phyloP scores from a whole-genome alignment of 2,113 vertebrate genomes.

The Centropus unirufus region DNA sequence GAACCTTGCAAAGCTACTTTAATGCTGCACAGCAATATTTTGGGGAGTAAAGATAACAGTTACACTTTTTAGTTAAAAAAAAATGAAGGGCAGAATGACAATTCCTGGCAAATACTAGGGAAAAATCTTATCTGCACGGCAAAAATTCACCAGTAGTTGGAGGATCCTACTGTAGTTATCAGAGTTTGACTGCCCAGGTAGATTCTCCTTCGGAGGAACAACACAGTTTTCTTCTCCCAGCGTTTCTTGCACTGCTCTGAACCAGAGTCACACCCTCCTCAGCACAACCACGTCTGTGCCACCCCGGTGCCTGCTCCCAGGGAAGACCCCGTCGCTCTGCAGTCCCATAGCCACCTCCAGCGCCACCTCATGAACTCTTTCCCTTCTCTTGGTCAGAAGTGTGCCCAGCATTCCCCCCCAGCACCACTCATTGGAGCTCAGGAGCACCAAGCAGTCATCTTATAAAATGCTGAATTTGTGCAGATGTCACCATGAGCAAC shows the following conservation, averaged over 20 bases:
- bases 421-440: background rate
- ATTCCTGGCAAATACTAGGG: background rate
- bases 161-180: background rate
- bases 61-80: background rate
- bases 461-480: background rate
- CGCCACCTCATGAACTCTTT: background rate
- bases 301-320: fast-evolving
- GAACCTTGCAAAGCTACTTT: background rate
- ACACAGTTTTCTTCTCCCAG: background rate
- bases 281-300: background rate
- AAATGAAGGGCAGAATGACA: background rate
- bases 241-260: background rate
- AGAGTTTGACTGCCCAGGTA: background rate
- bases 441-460: background rate
- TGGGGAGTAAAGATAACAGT: background rate
- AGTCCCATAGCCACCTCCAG: background rate
- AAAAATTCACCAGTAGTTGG: background rate
- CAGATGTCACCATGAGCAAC: background rate
- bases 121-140: background rate
- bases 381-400: background rate
- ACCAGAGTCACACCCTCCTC: background rate
- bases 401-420: too few species aligned
- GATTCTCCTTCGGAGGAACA: background rate
- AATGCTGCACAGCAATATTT: background rate
- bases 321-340: background rate